Evolutionary conservation across 1,140 invertebrate species (phyloP).

Genomic region (Dreissena polymorpha): DNA sequence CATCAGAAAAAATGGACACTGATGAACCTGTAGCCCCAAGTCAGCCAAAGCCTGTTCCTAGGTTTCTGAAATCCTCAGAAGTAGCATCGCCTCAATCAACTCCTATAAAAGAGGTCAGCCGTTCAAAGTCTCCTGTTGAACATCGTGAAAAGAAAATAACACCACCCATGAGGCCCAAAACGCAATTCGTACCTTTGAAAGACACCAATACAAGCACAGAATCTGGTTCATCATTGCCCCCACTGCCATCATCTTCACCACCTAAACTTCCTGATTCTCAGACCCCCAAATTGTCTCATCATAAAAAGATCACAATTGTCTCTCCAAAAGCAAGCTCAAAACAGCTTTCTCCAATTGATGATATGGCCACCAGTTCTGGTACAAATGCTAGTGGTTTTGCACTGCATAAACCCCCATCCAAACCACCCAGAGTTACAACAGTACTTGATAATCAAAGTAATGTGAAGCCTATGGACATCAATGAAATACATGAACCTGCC

Average conservation of each 20-base stretch:
- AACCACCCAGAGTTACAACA: slow-evolving; percentile 11
- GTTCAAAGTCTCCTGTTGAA: slow-evolving; percentile 41
- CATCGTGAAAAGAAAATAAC: slow-evolving; percentile 27
- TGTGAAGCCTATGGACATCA: slow-evolving; percentile 34
- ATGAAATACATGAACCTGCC: slow-evolving; percentile 30
- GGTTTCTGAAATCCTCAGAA: slow-evolving; percentile 13
- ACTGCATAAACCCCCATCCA: slow-evolving; percentile 1
- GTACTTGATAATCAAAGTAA: slow-evolving; percentile 11
- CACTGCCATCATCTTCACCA: slow-evolving; percentile 51
- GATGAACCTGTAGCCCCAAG: slow-evolving; percentile 11
- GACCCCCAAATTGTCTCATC: too few relatives aligned
- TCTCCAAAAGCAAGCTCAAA: not conserved
- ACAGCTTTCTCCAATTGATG: not conserved
- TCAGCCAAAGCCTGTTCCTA: slow-evolving; percentile 25
- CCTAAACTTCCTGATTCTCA: slow-evolving; percentile 28
- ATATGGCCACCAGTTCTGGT: not conserved
- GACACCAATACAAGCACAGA: not conserved
- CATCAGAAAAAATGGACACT: slow-evolving; percentile 58
- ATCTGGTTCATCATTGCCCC: slow-evolving; percentile 51
- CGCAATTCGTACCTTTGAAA: slow-evolving; percentile 10
- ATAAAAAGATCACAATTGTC: too few relatives aligned
- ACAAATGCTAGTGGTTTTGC: not conserved
- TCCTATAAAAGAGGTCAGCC: slow-evolving; percentile 38
- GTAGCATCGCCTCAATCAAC: slow-evolving; percentile 20
- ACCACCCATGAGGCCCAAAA: slow-evolving; percentile 18